Evolutionary conservation across 2,797 vertebrate genomes (phyloP).

Genomic region (Agapornis canus): DNA sequence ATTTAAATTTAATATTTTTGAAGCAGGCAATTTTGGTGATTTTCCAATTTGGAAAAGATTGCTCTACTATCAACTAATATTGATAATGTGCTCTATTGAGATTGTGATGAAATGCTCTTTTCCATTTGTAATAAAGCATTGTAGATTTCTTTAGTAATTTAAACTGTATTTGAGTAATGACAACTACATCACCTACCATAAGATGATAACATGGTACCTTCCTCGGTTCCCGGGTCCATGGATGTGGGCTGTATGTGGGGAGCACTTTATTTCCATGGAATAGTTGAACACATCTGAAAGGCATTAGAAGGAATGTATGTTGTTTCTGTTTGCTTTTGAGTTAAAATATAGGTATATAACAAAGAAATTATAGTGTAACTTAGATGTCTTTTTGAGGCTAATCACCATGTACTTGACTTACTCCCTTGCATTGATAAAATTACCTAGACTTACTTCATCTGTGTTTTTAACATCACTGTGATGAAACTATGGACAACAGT

Average conservation of each 20-base stretch:
- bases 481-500: not conserved
- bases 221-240: not conserved
- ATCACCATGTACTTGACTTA: not conserved
- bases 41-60: not conserved
- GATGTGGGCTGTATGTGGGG: not conserved
- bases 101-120: not conserved
- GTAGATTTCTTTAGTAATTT: not conserved
- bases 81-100: not conserved
- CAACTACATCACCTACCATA: not conserved
- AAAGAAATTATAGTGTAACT: not conserved
- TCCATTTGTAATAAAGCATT: not conserved
- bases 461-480: not conserved
- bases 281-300: not conserved
- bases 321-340: not conserved
- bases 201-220: not conserved
- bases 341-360: not conserved
- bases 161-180: not conserved
- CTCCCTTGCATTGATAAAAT: not conserved
- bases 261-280: not conserved
- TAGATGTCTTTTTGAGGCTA: not conserved
- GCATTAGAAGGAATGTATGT: rapidly evolving
- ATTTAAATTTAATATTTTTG: not conserved
- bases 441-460: not conserved
- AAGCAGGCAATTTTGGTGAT: not conserved
- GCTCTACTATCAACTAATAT: not conserved